A percentile compares a stretch with the other conserved stretches of the same genome.
These are phyloP conservation scores for Akabosia matsudoensis DNA, from an alignment of 1,140 invertebrate species.

Conservation along the genomic window DNA sequence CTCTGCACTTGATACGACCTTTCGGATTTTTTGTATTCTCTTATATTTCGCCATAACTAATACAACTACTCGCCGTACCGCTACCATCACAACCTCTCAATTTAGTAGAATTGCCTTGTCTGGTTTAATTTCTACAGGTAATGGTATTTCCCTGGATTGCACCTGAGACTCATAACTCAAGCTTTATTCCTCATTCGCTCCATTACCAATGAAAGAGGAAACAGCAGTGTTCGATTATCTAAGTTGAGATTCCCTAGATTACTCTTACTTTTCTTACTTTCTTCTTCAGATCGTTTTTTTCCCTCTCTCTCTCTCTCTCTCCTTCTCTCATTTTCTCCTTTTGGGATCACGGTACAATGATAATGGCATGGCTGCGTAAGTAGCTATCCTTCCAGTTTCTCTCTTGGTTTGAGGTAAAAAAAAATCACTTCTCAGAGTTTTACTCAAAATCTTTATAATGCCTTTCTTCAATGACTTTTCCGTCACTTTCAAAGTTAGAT, in stretches of 20 bases:
- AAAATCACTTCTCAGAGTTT: slow-evolving; percentile 8
- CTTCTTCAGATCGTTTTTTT: not conserved
- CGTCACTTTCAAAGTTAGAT: not conserved
- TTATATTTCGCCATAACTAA: too few species aligned
- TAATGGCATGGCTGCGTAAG: too few species aligned
- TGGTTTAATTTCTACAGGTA: slow-evolving; percentile 43
- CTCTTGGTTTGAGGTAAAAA: slow-evolving; percentile 14
- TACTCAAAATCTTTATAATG: slow-evolving; percentile 22
- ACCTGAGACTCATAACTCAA: slow-evolving; percentile 44
- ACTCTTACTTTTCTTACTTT: not conserved
- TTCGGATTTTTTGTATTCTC: too few species aligned
- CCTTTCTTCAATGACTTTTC: slow-evolving; percentile 3
- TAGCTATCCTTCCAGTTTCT: not conserved
- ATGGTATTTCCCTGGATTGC: slow-evolving; percentile 37
- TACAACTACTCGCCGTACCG: not conserved
- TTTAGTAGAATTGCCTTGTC: slow-evolving; percentile 37
- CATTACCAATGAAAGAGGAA: slow-evolving; percentile 22
- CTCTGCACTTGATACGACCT: too few species aligned
- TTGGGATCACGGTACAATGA: too few species aligned
- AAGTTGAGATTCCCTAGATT: slow-evolving; percentile 20
- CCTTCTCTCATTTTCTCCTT: not conserved
- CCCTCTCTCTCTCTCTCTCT: not conserved
- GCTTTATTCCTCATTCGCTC: slow-evolving; percentile 21
- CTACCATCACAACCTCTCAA: slow-evolving; percentile 25
- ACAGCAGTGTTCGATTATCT: slow-evolving; percentile 20